Evolutionary conservation across 2,888 invertebrate genomes (phyloP), one percentile per base, ranked within the genome.

Genomic region (Coenonympha arcania): DNA sequence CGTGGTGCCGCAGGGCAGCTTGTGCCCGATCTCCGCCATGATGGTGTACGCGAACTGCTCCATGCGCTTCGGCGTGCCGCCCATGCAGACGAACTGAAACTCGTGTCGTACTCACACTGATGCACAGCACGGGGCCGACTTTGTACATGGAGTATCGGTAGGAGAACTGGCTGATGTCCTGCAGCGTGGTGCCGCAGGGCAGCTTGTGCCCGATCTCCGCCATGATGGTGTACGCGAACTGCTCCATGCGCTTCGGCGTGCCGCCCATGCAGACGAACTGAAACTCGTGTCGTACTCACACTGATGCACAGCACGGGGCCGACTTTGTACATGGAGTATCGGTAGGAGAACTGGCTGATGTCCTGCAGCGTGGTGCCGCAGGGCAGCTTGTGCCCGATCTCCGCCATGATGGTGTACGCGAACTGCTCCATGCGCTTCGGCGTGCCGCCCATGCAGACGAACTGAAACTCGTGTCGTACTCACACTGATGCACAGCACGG

Each of bases 221-320:
- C 92, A 95, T 93, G 62, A 98, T 94, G 71, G 90, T 95, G 76
- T 94, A 90, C 22, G 98, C 97, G 77, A 98, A 97, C 70, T 91
- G 90, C 78, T 96, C 93, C 96, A 98, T 96, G 46, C 98, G 90
- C 71, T 93, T 94, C 9, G 96, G 95, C 16, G 97, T 96, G 11
- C 98, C 98, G 36, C 98, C 98, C 93, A 98, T 95, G 78, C 96
- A 96, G 28, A 98, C 95, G 81, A 96, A 98, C 96, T 97, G 83
- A 33, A 77, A 58, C n/a, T n/a, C n/a, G n/a, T n/a, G n/a, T n/a
- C n/a, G n/a, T n/a, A n/a, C n/a, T n/a, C n/a, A n/a, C n/a, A n/a
- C 94, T 94, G 62, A 95, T 90, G 53, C 92, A 92, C 3, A 95
- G 89, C 5, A 95, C 93, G 0, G 95, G 95, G 9, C 95, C 95